phyloP scores from a whole-genome alignment of 2,113 vertebrate species.

The Aviceda subcristata region DNA sequence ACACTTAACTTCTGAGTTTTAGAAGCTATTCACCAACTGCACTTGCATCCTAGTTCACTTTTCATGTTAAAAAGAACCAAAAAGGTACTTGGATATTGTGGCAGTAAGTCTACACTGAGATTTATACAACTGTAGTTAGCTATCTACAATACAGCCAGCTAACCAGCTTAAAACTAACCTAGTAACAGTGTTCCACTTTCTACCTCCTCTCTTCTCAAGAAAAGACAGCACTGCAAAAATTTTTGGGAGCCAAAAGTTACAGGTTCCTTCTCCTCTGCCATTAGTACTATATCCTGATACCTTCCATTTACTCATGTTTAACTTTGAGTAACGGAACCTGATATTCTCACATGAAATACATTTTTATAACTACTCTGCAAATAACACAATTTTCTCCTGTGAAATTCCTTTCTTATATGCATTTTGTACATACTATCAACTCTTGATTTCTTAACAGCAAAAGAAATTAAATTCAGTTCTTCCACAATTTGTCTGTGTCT shows the following conservation, averaged over 20 bases:
- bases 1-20: background rate
- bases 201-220: background rate
- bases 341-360: background rate
- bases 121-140: background rate
- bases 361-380: background rate
- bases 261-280: background rate
- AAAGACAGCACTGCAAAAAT: background rate
- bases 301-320: background rate
- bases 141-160: background rate
- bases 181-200: background rate
- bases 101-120: background rate
- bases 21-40: background rate
- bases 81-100: background rate
- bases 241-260: background rate
- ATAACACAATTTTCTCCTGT: background rate
- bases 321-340: background rate
- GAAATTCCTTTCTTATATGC: background rate
- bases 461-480: background rate
- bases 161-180: background rate
- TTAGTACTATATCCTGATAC: background rate
- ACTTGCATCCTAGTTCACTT: background rate
- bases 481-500: background rate
- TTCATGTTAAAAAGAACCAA: background rate
- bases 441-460: background rate
- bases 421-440: background rate